Evolutionary conservation across 2,113 vertebrate species (phyloP), one percentile per base, ranked within the genome.

Genomic region (Lamprotornis superbus): DNA sequence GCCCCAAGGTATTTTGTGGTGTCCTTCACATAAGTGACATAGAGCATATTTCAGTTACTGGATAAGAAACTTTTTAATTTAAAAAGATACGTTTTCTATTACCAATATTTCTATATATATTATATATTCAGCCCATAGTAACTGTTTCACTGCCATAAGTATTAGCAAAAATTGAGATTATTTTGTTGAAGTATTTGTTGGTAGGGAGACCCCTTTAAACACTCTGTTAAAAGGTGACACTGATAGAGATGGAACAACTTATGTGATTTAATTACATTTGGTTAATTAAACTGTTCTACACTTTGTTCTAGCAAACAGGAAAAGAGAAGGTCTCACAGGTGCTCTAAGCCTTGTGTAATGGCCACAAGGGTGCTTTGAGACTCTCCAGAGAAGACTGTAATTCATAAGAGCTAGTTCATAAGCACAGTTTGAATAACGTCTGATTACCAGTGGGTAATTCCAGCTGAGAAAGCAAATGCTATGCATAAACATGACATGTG

Each of bases 61-160:
- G 15, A 79, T 78, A 75, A 69, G 23, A 93, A 70, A 24, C 24
- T 50, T 65, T 8, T 22, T 2, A 1, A 33, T 8, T 22, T 2
- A 1, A 33, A 71, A 25, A 44, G 1, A 3, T 10, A 4, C 2
- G 1, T 42, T 61, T 40, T 57, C 0, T 52, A 5, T 77, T 53
- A 16, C 39, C 20, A 24, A 2, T 42, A 42, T 42, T 42, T 15
- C 40, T 42, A 10, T 69, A 56, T 4, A 5, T 35, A 31, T 11
- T 49, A 67, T 21, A 24, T 35, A 30, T 15, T 33, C 8, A 37
- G 33, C 52, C 69, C 5, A 2, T 7, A 46, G 31, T 42, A 69
- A 42, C 31, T 76, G 9, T 40, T 75, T 12, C n/a, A 37, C 65
- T 79, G 25, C 28, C 1, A 0, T 76, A 49, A 20, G 25, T 8